Percentiles rank a stretch among this genome's conserved stretches.
Conservation (phyloP, 1,140 invertebrate genomes). For the Eupristina koningsbergeri region DNA sequence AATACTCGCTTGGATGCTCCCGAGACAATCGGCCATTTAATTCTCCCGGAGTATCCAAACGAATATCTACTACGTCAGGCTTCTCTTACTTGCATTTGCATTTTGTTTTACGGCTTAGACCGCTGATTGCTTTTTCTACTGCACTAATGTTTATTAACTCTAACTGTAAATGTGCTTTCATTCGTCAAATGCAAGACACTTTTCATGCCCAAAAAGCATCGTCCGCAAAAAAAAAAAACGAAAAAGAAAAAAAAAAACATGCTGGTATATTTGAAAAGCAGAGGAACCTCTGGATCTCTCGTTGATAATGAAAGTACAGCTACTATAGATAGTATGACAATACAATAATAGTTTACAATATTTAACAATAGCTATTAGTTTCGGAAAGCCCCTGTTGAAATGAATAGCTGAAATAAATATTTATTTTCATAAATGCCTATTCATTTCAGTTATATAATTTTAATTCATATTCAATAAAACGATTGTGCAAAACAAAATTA, state of each 20-base stretch:
- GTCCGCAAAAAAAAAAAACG: too few species aligned
- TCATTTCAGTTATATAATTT: slow-evolving; percentile 25
- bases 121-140: slow-evolving; percentile 50
- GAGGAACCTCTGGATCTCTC: background rate
- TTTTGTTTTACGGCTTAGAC: slow-evolving; percentile 15
- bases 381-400: slow-evolving; percentile 20
- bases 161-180: slow-evolving; percentile 36
- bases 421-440: slow-evolving; percentile 25
- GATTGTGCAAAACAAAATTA: background rate
- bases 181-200: slow-evolving; percentile 17
- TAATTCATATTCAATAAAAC: slow-evolving; percentile 22
- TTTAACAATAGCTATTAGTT: background rate
- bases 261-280: background rate
- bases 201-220: background rate
- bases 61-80: slow-evolving; percentile 24
- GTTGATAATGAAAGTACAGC: background rate
- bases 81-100: slow-evolving; percentile 30
- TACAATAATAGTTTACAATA: background rate
- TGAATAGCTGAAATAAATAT: slow-evolving; percentile 34
- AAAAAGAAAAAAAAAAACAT: too few species aligned
- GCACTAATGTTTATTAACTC: slow-evolving; percentile 19
- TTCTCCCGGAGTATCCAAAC: slow-evolving; percentile 39
- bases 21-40: slow-evolving; percentile 41
- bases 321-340: background rate
- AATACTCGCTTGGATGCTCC: slow-evolving; percentile 40